Base-by-base conservation (phyloP, 2,797 vertebrate genomes). In the Esox lucius region DNA sequence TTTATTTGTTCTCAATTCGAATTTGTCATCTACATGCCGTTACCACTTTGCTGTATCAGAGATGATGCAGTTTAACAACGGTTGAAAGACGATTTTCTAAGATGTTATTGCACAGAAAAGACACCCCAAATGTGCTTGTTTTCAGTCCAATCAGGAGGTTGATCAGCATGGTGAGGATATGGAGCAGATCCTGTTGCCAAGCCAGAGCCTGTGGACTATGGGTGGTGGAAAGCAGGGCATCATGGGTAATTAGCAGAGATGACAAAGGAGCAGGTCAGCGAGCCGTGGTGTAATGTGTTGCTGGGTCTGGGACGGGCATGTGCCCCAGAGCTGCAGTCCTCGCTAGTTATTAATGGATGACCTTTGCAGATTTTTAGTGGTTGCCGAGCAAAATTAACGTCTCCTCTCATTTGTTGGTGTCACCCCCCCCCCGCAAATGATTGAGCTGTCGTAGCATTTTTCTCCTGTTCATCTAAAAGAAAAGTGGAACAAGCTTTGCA, bases 271-370 rank as follows among this genome's bases (percentile, higher is more conserved):
- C 75, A 51, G 78, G 78, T 79, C 77, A 42, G 69, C 80, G 83
- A 87, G 85, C 72, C 80, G 11, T 84, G 84, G 69, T 71, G 80
- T 85, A 88, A 88, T 85, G 84, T 73, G 70, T 76, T 75, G 83
- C 73, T 77, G 84, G 81, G 81, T 80, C 75, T 80, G 81, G 83
- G 77, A 82, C 80, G 79, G 77, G 77, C 78, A 79, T 78, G 78
- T 81, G 84, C 83, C 77, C 78, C 84, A 83, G 80, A 84, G 81
- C 78, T 75, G 75, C 76, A 79, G 70, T 56, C 69, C 76, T 83
- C 68, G 72, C 84, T 83, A 73, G 77, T 87, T 88, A 88, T 87
- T 86, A 88, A 88, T 88, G 85, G 76, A 83, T 88, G 87, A 87
- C 87, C 87, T 88, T 88, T 88, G 80, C 75, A 61, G 77, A 81